Evolutionary conservation across 53 echinoderm and acorn worm species (phyloP).

Genomic region (Echinometra lucunter): DNA sequence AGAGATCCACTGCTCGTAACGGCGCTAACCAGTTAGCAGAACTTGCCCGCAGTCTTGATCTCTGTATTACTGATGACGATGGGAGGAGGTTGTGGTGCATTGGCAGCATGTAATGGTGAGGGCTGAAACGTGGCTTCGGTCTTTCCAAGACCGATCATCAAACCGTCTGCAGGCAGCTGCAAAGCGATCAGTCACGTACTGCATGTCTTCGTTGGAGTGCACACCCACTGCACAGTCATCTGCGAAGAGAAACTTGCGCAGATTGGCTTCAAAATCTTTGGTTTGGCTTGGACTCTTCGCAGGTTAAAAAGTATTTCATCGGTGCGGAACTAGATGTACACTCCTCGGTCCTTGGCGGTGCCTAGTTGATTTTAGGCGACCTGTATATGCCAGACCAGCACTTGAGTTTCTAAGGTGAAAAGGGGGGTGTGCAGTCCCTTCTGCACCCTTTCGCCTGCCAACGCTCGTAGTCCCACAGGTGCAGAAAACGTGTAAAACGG

Average conservation of each 20-base stretch:
- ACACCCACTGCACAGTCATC: not conserved
- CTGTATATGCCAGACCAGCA: no score
- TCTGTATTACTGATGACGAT: no score
- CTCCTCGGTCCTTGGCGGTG: not conserved
- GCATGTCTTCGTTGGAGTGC: not conserved
- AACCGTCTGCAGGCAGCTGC: constrained; percentile 31
- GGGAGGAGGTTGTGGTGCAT: no score
- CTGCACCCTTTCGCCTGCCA: no score
- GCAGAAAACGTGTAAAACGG: no score
- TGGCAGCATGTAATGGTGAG: not conserved
- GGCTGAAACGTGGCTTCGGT: not conserved
- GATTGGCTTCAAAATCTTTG: not conserved
- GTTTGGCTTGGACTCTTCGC: not conserved
- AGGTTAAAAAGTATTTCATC: not conserved
- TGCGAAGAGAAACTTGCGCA: not conserved
- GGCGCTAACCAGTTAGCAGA: no score
- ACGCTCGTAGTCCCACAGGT: no score
- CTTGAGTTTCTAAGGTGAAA: no score
- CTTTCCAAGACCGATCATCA: constrained; percentile 52
- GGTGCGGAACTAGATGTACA: not conserved
- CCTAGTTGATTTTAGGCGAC: no score
- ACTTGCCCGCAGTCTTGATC: no score
- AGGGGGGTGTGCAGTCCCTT: no score
- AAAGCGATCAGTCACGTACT: not conserved
- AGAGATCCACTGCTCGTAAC: no score